Conservation (phyloP, 2,797 vertebrate genomes). For the Selene dorsalis region DNA sequence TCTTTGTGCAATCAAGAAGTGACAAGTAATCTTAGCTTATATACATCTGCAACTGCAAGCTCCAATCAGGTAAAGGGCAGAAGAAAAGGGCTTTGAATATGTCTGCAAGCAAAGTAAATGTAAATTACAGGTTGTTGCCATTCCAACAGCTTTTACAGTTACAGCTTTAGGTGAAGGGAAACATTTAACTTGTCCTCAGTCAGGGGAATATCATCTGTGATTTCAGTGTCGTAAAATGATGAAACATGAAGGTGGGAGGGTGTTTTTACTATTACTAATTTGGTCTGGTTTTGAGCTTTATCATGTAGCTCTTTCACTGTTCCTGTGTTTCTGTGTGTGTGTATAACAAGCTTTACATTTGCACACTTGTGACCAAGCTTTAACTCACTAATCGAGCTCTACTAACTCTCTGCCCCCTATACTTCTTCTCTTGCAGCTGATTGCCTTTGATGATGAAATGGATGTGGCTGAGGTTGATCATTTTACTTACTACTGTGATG, state of each 20-base stretch:
- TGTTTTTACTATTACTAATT: background rate
- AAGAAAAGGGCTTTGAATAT: background rate
- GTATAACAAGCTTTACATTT: conserved; percentile 39
- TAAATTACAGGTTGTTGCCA: background rate
- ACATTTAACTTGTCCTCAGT: background rate
- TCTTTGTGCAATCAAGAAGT: background rate
- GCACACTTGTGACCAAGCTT: conserved; percentile 43
- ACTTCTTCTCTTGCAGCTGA: conserved; percentile 89
- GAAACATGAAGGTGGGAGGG: background rate
- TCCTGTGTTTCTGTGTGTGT: conserved; percentile 13
- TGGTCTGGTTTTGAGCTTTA: conserved; percentile 25
- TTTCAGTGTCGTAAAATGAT: conserved; percentile 7
- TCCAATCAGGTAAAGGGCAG: background rate
- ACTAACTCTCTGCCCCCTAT: conserved; percentile 86
- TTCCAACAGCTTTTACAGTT: background rate
- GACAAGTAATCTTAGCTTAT: background rate
- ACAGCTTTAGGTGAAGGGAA: background rate
- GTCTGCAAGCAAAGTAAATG: background rate
- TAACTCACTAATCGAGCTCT: conserved; percentile 64
- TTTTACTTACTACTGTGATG: conserved; percentile 75
- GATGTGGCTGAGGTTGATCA: conserved; percentile 97
- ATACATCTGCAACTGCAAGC: background rate
- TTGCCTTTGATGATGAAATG: conserved; percentile 97
- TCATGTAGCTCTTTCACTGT: conserved; percentile 11
- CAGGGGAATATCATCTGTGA: background rate